Evolutionary conservation across 1,140 invertebrate species (phyloP).

Genomic region (Eubasilissa regina): DNA sequence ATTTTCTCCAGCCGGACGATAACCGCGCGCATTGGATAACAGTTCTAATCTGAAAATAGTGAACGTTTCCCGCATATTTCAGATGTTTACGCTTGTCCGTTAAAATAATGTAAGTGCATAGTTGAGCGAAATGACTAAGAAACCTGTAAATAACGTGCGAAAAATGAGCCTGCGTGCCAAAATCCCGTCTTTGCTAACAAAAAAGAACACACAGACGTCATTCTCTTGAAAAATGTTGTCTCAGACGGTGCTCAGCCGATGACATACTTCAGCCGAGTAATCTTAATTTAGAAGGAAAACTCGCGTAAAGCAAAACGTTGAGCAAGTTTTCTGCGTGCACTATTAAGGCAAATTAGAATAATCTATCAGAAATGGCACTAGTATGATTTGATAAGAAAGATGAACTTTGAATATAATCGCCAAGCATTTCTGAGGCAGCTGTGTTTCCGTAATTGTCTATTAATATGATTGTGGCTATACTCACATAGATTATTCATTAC

Average conservation of each 20-base stretch:
- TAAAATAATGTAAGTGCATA: constrained; percentile 28
- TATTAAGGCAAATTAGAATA: too few relatives aligned
- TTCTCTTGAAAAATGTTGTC: constrained; percentile 1
- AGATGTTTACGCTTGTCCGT: background rate
- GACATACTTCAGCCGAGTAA: constrained; percentile 20
- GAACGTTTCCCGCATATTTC: background rate
- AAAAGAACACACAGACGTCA: background rate
- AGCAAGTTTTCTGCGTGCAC: too few relatives aligned
- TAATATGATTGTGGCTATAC: too few relatives aligned
- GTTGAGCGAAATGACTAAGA: constrained; percentile 7
- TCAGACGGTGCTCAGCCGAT: background rate
- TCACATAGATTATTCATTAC: too few relatives aligned
- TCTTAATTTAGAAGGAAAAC: constrained; percentile 38
- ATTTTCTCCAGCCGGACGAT: constrained; percentile 6
- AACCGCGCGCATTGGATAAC: constrained; percentile 18
- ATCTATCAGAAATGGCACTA: too few relatives aligned
- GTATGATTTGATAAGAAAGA: too few relatives aligned
- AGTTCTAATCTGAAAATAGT: constrained; percentile 2
- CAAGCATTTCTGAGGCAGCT: too few relatives aligned
- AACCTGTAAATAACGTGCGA: background rate
- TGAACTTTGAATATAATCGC: too few relatives aligned
- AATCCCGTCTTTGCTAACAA: background rate
- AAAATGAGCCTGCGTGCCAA: constrained; percentile 18
- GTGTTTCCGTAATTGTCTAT: too few relatives aligned
- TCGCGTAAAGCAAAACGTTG: background rate